Evolutionary conservation across 2,797 vertebrate genomes (phyloP).

Genomic region (Cuniculus paca): DNA sequence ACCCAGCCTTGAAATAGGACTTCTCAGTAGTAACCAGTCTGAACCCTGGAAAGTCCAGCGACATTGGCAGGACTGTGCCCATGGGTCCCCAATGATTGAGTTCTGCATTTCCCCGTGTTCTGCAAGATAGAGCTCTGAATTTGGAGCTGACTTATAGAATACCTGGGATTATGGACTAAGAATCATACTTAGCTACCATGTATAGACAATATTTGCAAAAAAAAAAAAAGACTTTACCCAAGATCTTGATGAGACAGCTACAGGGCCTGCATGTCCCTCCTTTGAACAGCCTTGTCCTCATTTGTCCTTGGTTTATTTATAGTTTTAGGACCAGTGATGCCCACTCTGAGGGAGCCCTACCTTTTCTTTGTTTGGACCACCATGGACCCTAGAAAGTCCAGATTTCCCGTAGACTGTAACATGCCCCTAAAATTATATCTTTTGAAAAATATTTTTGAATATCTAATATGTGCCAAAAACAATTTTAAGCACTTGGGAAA

Average conservation of each 20-base stretch:
- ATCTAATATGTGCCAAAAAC: background rate
- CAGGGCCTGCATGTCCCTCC: too few species aligned
- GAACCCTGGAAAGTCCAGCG: background rate
- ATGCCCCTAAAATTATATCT: background rate
- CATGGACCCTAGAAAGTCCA: background rate
- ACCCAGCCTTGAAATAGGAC: background rate
- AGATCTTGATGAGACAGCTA: background rate
- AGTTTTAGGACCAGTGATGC: background rate
- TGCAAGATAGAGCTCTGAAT: background rate
- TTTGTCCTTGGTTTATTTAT: background rate
- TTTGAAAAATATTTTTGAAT: conserved; percentile 39
- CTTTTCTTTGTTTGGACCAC: background rate
- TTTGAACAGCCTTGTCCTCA: background rate
- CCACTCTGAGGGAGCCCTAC: background rate
- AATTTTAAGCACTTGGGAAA: background rate
- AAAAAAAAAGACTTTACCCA: background rate
- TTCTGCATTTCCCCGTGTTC: background rate
- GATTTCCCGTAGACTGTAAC: background rate
- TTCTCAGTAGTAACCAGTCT: background rate
- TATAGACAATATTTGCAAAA: background rate
- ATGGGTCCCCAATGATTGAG: background rate
- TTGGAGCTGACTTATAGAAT: background rate
- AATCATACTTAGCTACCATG: background rate
- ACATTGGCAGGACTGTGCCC: background rate
- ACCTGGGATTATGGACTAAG: background rate